Conservation (phyloP, 2,113 vertebrate genomes). For the Osmerus mordax region DNA sequence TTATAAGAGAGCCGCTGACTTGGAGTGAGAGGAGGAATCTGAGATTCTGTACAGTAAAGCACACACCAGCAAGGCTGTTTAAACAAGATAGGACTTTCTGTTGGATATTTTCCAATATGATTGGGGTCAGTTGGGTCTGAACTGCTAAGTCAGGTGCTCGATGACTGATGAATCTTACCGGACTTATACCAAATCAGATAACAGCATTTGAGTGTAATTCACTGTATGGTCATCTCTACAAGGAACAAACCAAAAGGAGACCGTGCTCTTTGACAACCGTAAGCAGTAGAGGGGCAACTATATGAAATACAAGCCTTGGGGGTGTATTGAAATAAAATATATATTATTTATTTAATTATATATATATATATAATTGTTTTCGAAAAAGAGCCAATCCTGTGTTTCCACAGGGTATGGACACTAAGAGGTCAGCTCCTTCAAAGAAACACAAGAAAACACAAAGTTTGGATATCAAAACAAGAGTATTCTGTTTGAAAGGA, state of each 20-base stretch:
- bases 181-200: no score
- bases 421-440: constrained; percentile 20
- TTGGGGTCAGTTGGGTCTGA: constrained; percentile 58
- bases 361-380: background rate
- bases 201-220: no score
- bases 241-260: constrained; percentile 18
- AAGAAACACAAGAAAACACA: constrained; percentile 30
- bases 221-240: no score
- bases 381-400: background rate
- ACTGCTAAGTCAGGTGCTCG: no score
- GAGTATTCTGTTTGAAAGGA: constrained; percentile 11
- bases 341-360: no score
- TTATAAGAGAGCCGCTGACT: constrained; percentile 60
- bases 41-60: constrained; percentile 49
- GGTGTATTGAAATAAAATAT: background rate
- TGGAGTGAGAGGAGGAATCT: constrained; percentile 57
- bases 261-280: background rate
- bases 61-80: constrained; percentile 44
- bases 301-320: background rate
- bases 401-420: constrained; percentile 11
- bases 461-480: constrained; percentile 29
- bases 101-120: constrained; percentile 59
- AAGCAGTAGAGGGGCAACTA: background rate
- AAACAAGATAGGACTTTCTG: constrained; percentile 58
- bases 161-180: no score